Percentiles rank a stretch among this genome's conserved stretches.
Evolutionary conservation across 2,113 vertebrate species (phyloP).

Genomic region (Corythoichthys intestinalis): DNA sequence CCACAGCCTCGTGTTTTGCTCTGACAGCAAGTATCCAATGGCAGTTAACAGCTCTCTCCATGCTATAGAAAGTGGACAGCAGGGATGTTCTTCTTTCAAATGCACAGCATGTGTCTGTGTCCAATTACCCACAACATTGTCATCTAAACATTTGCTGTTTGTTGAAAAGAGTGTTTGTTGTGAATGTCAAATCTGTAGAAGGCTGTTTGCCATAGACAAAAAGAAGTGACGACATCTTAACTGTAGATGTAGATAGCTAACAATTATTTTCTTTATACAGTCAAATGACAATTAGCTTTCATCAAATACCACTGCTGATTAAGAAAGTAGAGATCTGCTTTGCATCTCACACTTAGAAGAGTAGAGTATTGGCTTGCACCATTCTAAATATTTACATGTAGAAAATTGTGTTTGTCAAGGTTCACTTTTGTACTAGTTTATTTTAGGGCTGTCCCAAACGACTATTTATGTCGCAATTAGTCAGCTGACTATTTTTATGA

Average conservation of each 20-base stretch:
- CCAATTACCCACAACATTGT: slow-evolving; percentile 16
- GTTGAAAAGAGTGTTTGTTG: background rate
- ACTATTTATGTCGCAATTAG: too few species aligned
- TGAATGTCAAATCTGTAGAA: background rate
- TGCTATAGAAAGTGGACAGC: background rate
- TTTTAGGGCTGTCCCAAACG: too few species aligned
- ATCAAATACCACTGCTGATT: background rate
- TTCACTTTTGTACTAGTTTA: background rate
- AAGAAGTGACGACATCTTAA: background rate
- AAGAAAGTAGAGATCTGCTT: background rate
- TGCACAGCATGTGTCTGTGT: background rate
- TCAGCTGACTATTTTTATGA: too few species aligned
- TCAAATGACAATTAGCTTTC: background rate
- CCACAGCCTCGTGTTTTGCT: background rate
- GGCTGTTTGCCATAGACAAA: slow-evolving; percentile 1
- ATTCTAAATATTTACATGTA: background rate
- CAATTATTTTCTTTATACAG: background rate
- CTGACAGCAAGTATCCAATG: slow-evolving; percentile 14
- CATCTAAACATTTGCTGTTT: slow-evolving; percentile 6
- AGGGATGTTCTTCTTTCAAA: slow-evolving; percentile 17
- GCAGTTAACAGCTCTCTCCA: background rate
- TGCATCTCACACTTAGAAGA: background rate
- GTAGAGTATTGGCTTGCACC: background rate
- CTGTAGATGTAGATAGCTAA: background rate
- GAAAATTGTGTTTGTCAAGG: background rate